These are phyloP conservation scores for Ormyrus pomaceus DNA, from an alignment of 2,888 invertebrate species.

Conservation along the genomic window DNA sequence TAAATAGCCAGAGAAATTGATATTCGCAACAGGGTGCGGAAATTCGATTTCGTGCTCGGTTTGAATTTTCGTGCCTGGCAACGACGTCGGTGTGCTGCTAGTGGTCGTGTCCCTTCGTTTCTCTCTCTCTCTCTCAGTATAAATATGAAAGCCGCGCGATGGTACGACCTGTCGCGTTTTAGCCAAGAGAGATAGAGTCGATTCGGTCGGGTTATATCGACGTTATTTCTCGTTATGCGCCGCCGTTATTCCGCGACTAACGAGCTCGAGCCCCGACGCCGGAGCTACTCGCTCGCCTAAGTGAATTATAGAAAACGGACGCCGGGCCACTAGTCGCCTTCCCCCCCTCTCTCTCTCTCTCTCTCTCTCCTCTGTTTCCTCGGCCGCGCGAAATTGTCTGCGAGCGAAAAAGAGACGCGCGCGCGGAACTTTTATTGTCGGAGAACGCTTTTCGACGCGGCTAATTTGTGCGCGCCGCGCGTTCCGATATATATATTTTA, in stretches of 20 bases:
- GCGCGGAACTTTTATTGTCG: not conserved
- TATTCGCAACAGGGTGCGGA: constrained; percentile 36
- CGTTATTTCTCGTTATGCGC: constrained; percentile 58
- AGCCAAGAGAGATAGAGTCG: constrained; percentile 8
- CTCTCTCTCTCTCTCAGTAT: not conserved
- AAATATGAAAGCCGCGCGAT: constrained; percentile 20
- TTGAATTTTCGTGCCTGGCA: constrained; percentile 45
- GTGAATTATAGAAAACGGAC: constrained; percentile 57
- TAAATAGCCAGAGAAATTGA: constrained; percentile 49
- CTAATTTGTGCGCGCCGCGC: no score
- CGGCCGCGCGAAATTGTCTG: not conserved
- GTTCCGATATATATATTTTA: no score
- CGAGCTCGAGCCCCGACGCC: constrained; percentile 45
- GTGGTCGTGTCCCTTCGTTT: no score
- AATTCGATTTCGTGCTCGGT: constrained; percentile 50
- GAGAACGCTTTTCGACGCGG: no score
- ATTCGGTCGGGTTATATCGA: constrained; percentile 50
- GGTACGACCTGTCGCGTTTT: constrained; percentile 40
- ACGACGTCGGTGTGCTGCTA: constrained; percentile 5
- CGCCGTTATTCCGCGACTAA: constrained; percentile 55
- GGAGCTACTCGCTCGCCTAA: constrained; percentile 42
- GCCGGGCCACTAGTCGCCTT: not conserved
- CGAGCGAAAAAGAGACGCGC: not conserved
- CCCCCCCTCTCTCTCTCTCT: not conserved
- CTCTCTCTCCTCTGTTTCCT: not conserved